Percentiles rank a stretch among this genome's conserved stretches.
Evolutionary conservation across 2,797 vertebrate genomes (phyloP).

Genomic region (Peromyscus attwateri): DNA sequence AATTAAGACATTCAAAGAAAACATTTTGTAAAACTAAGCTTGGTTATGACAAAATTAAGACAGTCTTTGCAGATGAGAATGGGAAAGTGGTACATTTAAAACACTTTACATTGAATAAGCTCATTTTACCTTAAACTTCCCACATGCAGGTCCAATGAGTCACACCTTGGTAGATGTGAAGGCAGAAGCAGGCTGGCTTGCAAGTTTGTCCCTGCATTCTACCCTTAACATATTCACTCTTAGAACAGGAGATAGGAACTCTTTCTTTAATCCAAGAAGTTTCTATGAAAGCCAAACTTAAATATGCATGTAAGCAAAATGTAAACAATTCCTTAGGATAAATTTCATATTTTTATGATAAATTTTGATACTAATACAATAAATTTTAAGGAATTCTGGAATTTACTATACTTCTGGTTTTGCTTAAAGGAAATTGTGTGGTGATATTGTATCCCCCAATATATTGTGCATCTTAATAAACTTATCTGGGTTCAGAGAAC

Average conservation of each 20-base stretch:
- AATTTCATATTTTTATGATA: neutral
- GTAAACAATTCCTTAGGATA: neutral
- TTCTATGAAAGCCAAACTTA: slow-evolving; percentile 13
- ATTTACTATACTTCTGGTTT: slow-evolving; percentile 11
- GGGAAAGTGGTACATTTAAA: neutral
- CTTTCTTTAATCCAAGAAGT: neutral
- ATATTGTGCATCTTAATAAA: no score
- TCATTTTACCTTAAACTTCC: slow-evolving; percentile 8
- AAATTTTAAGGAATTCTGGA: neutral
- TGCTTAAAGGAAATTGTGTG: neutral
- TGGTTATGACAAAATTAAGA: slow-evolving; percentile 32
- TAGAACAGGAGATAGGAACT: neutral
- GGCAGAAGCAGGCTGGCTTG: neutral
- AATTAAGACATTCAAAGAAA: slow-evolving; percentile 31
- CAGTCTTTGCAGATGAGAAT: slow-evolving; percentile 40
- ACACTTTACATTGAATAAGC: neutral
- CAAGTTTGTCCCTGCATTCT: neutral
- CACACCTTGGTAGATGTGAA: neutral
- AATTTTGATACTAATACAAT: neutral
- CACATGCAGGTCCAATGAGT: neutral
- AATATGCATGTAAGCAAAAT: neutral
- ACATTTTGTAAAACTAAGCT: neutral
- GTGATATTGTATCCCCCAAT: no score
- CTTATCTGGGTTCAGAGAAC: no score
- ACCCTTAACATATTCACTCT: neutral